A percentile compares a stretch with the other conserved stretches of the same genome.
These are phyloP conservation scores for Pteruthius melanotis DNA, from an alignment of 2,113 vertebrate genomes.

Conservation along the genomic window DNA sequence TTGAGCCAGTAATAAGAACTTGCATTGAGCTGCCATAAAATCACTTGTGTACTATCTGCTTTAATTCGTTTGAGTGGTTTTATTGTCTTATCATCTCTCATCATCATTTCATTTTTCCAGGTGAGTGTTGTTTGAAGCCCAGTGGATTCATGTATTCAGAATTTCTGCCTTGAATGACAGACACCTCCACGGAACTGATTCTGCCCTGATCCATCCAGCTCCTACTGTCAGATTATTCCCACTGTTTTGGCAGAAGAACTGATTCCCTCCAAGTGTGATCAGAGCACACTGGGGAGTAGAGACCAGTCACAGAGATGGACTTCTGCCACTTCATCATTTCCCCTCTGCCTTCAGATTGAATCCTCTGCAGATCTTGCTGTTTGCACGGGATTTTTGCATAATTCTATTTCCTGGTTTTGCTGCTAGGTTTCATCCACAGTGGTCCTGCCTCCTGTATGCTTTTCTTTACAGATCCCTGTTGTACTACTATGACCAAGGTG, in stretches of 20 bases:
- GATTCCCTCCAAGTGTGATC: background rate
- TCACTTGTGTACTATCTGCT: background rate
- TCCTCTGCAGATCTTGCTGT: background rate
- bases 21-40: background rate
- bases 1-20: background rate
- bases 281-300: accelerated
- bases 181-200: background rate
- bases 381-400: background rate
- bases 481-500: background rate
- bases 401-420: background rate
- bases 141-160: background rate
- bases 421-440: background rate
- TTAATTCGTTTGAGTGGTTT: background rate
- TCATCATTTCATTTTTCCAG: background rate
- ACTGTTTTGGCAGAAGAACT: background rate
- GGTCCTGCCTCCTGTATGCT: background rate
- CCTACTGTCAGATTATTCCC: background rate
- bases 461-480: background rate
- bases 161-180: background rate
- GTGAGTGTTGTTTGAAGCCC: background rate
- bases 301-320: background rate
- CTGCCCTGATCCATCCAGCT: background rate
- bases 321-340: background rate
- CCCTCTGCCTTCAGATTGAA: background rate
- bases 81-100: background rate